Evolutionary conservation across 2,113 vertebrate species (phyloP).

Genomic region (Petroica traversi): DNA sequence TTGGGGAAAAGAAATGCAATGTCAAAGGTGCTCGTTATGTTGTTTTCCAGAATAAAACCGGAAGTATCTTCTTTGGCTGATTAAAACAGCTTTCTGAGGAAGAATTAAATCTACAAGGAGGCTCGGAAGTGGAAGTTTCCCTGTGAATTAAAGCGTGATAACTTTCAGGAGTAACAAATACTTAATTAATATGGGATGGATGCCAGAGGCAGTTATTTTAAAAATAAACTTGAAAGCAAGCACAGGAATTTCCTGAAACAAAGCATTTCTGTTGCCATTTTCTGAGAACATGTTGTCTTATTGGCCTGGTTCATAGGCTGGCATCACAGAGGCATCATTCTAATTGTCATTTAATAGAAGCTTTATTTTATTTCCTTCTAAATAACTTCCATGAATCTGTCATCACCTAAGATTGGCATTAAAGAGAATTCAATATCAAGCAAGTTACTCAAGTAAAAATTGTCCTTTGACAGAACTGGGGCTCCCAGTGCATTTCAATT

Average conservation of each 20-base stretch:
- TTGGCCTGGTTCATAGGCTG: neutral
- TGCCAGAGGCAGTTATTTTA: conserved; percentile 36
- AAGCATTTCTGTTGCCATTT: neutral
- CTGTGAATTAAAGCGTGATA: neutral
- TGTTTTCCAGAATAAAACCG: neutral
- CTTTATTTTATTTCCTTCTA: neutral
- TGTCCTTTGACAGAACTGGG: conserved; percentile 19
- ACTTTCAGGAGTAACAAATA: neutral
- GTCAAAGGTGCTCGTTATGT: neutral
- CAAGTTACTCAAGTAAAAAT: neutral
- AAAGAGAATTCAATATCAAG: conserved; percentile 62
- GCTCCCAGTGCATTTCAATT: conserved; percentile 21
- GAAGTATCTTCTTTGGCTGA: neutral
- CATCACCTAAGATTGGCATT: neutral
- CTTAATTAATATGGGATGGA: conserved; percentile 27
- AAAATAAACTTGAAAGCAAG: conserved; percentile 40
- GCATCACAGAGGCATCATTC: neutral
- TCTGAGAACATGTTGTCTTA: neutral
- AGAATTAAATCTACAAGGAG: neutral
- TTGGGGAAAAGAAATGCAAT: neutral
- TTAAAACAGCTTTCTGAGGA: neutral
- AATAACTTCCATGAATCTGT: neutral
- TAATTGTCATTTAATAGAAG: conserved; percentile 14
- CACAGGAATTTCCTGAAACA: neutral
- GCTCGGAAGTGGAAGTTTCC: neutral